A percentile compares a stretch with the other conserved stretches of the same genome.
Evolutionary conservation across 2,888 invertebrate species (phyloP).

Genomic region (Drosophila emarginata): DNA sequence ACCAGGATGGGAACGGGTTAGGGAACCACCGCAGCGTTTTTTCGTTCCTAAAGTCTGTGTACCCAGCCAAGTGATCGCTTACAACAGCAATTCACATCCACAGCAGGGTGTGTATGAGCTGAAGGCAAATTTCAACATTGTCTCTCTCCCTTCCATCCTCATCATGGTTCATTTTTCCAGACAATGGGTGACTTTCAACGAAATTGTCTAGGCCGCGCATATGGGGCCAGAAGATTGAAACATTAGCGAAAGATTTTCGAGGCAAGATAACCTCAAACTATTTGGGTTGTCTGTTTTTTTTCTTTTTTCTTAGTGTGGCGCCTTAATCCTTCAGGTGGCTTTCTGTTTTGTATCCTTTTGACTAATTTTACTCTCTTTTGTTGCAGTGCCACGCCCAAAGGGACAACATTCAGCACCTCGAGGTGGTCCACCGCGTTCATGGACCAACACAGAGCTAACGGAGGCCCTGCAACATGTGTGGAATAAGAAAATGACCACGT

Average conservation of each 20-base stretch:
- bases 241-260: slow-evolving; percentile 79
- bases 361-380: not conserved
- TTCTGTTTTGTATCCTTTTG: not conserved
- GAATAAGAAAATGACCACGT: slow-evolving; percentile 97
- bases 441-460: slow-evolving; percentile 95
- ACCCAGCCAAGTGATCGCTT: not conserved
- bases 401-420: slow-evolving; percentile 95
- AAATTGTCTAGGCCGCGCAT: slow-evolving; percentile 51
- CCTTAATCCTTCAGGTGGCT: not conserved
- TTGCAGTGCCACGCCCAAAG: slow-evolving; percentile 90
- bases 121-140: slow-evolving; percentile 44
- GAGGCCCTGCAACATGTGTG: slow-evolving; percentile 96
- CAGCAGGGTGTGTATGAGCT: slow-evolving; percentile 78
- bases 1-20: slow-evolving; percentile 14
- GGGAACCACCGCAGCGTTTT: slow-evolving; percentile 78
- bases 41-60: not conserved
- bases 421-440: slow-evolving; percentile 94
- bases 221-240: slow-evolving; percentile 80
- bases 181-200: slow-evolving; percentile 67
- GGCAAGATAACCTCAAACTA: slow-evolving; percentile 76
- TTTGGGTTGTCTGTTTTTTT: slow-evolving; percentile 37
- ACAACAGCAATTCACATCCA: slow-evolving; percentile 20
- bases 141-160: not conserved
- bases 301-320: not conserved
- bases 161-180: slow-evolving; percentile 32